Evolutionary conservation across 2,888 invertebrate species (phyloP), one percentile per base, ranked within the genome.

Genomic region (Amiota mariae): DNA sequence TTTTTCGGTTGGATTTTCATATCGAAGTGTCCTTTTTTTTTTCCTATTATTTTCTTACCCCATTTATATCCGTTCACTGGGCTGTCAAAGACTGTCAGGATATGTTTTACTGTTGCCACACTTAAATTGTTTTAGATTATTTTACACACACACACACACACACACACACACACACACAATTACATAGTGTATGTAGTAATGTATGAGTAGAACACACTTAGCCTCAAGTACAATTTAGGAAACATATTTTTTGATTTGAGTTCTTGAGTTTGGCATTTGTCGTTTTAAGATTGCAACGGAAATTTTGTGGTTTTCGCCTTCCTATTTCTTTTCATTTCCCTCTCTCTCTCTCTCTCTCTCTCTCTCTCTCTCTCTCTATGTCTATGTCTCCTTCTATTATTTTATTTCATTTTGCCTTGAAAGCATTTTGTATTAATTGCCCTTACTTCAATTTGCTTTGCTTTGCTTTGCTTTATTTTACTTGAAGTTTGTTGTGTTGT

Each of bases 101-200:
- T 36, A 36, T 36, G 36, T 36, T 36, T 24, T 36, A 36, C 36
- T 36, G 36, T 36, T 36, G 36, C 36, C 36, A 36, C 36, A 36
- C 36, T 36, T 36, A 36, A 36, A 36, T 36, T 36, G 36, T 36
- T 36, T 36, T 36, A 36, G 36, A 36, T 36, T 36, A 36, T 36
- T 36, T 36, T 36, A 36, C 57, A 46, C 70, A 56, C 70, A 57
- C 24, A 70, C 24, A 51, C 56, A 70, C 70, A 70, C n/a, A n/a
- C n/a, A n/a, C n/a, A n/a, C n/a, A n/a, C 56, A 70, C n/a, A 70
- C 46, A 36, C 70, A 56, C 54, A 70, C 70, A 70, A 11, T 36
- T 36, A 51, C 20, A 36, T n/a, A 20, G 46, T 54, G 46, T 36
- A 6, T 6, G 24, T 36, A 6, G 36, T 36, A 36, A 36, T 36